phyloP scores from a whole-genome alignment of 2,797 vertebrate genomes.

The Trachurus trachurus region DNA sequence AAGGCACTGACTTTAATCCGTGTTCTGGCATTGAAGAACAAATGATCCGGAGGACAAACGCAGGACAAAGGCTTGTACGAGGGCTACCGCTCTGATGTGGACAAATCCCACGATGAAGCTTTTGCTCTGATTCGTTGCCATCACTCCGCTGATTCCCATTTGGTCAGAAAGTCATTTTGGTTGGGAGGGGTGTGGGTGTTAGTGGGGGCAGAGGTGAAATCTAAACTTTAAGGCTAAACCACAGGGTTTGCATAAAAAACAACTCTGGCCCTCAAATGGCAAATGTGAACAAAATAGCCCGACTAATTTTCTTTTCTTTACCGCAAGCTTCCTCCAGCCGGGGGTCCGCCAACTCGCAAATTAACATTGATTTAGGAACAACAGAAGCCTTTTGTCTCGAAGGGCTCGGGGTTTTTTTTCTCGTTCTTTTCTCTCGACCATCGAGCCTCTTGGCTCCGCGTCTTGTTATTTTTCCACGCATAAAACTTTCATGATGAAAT shows the following conservation, averaged over 20 bases:
- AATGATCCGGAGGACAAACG: slow-evolving; percentile 43
- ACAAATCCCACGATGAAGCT: slow-evolving; percentile 19
- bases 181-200: slow-evolving; percentile 30
- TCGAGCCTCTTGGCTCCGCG: slow-evolving; percentile 68
- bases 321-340: slow-evolving; percentile 68
- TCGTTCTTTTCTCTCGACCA: slow-evolving; percentile 49
- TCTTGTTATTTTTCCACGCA: slow-evolving; percentile 80
- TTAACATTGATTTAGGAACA: slow-evolving; percentile 82
- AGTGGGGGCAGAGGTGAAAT: slow-evolving; percentile 61
- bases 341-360: slow-evolving; percentile 78
- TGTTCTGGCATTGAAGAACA: slow-evolving; percentile 18
- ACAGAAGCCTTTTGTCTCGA: slow-evolving; percentile 86
- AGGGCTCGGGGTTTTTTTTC: slow-evolving; percentile 32
- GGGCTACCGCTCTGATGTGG: slow-evolving; percentile 36
- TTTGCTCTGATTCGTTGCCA: slow-evolving; percentile 36
- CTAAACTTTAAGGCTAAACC: slow-evolving; percentile 58
- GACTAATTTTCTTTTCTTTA: slow-evolving; percentile 62
- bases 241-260: slow-evolving; percentile 68
- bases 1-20: slow-evolving; percentile 13
- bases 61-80: slow-evolving; percentile 37
- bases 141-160: slow-evolving; percentile 27
- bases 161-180: slow-evolving; percentile 33
- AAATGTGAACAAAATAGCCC: slow-evolving; percentile 68
- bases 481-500: slow-evolving; percentile 83
- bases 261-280: slow-evolving; percentile 63